These are phyloP conservation scores for Myiozetetes cayanensis DNA, from an alignment of 2,113 vertebrate genomes.

Conservation along the genomic window DNA sequence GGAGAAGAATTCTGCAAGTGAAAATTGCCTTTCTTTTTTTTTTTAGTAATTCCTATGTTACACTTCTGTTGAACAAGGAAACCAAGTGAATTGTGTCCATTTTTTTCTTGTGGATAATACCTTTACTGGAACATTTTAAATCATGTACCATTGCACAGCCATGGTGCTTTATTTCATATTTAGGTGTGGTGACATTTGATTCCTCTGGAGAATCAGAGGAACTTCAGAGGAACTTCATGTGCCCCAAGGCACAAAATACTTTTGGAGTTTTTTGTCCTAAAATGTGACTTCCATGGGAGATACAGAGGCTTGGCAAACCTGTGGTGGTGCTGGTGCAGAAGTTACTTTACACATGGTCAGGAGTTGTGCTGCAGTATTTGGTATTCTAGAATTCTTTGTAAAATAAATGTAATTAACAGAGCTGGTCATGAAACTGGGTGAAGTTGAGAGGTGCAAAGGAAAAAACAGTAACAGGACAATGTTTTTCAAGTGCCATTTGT, in stretches of 20 bases:
- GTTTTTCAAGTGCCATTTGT: neutral
- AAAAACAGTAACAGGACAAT: neutral
- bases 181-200: neutral
- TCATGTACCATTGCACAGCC: fast-evolving
- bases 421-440: neutral
- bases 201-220: neutral
- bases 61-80: neutral
- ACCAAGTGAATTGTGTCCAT: neutral
- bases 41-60: neutral
- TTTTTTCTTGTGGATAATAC: neutral
- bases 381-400: neutral
- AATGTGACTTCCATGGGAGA: neutral
- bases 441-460: neutral
- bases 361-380: neutral
- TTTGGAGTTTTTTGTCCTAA: neutral
- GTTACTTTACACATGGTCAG: neutral
- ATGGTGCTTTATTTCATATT: neutral
- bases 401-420: neutral
- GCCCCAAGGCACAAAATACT: neutral
- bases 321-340: neutral
- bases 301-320: neutral
- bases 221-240: neutral
- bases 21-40: neutral
- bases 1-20: neutral
- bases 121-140: neutral